Conservation (phyloP, 2,888 invertebrate species). For the Amorpha juglandis region DNA sequence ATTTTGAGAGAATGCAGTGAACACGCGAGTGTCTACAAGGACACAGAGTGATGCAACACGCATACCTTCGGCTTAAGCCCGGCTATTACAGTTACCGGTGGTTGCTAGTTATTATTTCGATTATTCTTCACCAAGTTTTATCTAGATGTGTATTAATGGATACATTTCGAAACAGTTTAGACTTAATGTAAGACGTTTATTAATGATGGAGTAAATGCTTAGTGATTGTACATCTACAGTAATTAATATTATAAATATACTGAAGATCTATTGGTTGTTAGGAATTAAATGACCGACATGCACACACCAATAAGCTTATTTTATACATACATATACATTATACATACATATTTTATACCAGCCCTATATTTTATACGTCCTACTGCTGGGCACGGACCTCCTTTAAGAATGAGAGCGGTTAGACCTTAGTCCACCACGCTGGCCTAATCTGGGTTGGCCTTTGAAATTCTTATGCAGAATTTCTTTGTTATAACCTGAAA, state of each 20-base stretch:
- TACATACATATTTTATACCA: no score
- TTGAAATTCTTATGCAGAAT: no score
- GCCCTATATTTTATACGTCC: no score
- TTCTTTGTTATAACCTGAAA: no score
- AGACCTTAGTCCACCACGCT: no score
- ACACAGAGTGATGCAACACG: conserved; percentile 4
- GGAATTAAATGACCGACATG: background rate
- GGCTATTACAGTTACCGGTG: conserved; percentile 19
- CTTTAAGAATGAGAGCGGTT: no score
- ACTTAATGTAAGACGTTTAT: background rate
- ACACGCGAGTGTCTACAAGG: conserved; percentile 8
- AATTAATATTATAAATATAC: no score
- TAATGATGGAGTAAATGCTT: background rate
- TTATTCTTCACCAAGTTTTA: conserved; percentile 6
- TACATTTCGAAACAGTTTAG: conserved; percentile 17
- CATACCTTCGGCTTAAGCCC: conserved; percentile 7
- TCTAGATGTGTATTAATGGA: conserved; percentile 16
- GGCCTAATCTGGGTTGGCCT: no score
- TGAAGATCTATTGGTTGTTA: background rate
- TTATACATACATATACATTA: no score
- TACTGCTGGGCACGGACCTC: no score
- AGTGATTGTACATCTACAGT: background rate
- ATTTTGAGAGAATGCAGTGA: conserved; percentile 17
- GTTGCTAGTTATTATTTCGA: conserved; percentile 16
- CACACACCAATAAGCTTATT: no score